Conservation (phyloP, 2,888 invertebrate species). For the Pammene fasciana region DNA sequence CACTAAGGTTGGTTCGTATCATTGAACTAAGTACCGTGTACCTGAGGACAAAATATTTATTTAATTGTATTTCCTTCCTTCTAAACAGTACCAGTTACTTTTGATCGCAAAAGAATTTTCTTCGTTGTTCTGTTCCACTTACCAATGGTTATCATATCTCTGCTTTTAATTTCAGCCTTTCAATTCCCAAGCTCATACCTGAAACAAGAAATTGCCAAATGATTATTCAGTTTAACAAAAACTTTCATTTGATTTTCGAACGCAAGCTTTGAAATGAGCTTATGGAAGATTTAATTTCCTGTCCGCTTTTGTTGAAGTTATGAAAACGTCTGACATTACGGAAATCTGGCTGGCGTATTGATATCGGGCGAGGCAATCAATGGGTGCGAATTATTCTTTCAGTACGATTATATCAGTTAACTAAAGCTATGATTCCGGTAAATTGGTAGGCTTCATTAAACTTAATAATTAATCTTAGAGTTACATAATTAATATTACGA, state of each 20-base stretch:
- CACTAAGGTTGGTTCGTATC: no score
- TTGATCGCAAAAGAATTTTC: neutral
- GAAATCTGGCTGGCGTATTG: constrained; percentile 22
- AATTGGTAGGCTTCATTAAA: no score
- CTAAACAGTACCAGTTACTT: no score
- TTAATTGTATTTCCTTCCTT: no score
- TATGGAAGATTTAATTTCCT: constrained; percentile 72
- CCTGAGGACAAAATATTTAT: no score
- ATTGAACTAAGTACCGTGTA: no score
- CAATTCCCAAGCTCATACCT: constrained; percentile 37
- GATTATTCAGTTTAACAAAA: constrained; percentile 21
- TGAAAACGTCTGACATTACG: constrained; percentile 44
- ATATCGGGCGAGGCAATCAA: constrained; percentile 1
- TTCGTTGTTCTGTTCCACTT: neutral
- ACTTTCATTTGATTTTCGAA: constrained; percentile 27
- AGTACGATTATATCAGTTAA: neutral
- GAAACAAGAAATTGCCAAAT: constrained; percentile 40
- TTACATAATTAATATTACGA: no score
- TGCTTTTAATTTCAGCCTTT: neutral
- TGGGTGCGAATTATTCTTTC: neutral
- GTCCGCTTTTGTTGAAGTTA: constrained; percentile 52
- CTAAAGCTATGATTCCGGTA: no score
- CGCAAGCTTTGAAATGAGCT: constrained; percentile 45
- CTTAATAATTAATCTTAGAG: no score
- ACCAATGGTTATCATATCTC: neutral